Percentiles rank a stretch among this genome's conserved stretches.
Conservation (phyloP, 2,888 invertebrate species). For the Andrena fulva region DNA sequence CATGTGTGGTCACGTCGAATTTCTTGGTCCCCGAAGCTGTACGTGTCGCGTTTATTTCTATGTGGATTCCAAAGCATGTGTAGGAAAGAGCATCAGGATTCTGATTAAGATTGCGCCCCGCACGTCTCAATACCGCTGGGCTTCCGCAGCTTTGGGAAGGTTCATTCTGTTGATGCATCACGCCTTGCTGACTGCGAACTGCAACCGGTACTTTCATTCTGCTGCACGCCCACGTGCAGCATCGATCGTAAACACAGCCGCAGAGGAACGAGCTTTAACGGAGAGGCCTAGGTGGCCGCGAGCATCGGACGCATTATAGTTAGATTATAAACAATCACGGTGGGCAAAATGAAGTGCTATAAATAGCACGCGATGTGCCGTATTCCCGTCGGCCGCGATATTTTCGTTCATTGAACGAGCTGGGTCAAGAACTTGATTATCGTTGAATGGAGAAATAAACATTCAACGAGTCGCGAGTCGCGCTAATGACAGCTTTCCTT, state of each 20-base stretch:
- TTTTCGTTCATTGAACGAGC: background rate
- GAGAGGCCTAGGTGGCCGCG: constrained; percentile 1
- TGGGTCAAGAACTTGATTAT: background rate
- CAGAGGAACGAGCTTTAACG: constrained; percentile 26
- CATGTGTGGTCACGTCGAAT: background rate
- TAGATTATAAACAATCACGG: constrained; percentile 15
- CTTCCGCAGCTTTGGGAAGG: constrained; percentile 29
- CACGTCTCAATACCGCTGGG: constrained; percentile 19
- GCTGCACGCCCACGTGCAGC: constrained; percentile 55
- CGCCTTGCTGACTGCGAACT: constrained; percentile 35
- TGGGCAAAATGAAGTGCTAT: background rate
- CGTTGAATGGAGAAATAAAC: background rate
- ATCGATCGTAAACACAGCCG: constrained; percentile 49
- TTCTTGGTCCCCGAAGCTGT: no score
- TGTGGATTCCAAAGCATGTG: background rate
- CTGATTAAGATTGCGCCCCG: no score
- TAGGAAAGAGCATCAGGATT: background rate
- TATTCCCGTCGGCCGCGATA: background rate
- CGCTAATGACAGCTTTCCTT: background rate
- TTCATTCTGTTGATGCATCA: constrained; percentile 48
- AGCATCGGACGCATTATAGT: constrained; percentile 21
- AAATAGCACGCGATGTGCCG: no score
- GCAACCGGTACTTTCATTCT: constrained; percentile 61
- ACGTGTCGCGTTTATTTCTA: background rate
- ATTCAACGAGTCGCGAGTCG: background rate